Conservation (phyloP, 1,140 invertebrate species). For the Apis cerana region DNA sequence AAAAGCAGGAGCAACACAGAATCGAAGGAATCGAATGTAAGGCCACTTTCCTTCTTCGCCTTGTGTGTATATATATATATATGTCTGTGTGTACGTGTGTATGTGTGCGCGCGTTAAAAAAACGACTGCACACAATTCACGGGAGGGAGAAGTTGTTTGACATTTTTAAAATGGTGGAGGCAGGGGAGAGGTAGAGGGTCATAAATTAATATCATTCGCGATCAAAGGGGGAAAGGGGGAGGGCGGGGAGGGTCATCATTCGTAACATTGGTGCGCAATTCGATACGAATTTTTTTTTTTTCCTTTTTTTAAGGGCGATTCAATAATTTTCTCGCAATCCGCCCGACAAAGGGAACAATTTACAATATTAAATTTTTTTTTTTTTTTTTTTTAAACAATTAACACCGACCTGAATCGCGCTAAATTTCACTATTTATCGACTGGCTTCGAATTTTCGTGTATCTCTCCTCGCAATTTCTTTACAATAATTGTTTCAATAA, state of each 20-base stretch:
- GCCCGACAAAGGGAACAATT: slow-evolving; percentile 45
- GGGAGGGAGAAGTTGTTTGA: slow-evolving; percentile 4
- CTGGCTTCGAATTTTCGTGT: too few species aligned
- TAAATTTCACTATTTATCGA: too few species aligned
- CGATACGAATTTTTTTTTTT: too few species aligned
- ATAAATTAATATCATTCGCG: slow-evolving; percentile 35
- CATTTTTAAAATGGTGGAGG: too few species aligned
- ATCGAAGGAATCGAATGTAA: slow-evolving; percentile 21
- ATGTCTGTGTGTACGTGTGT: too few species aligned
- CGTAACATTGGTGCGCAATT: slow-evolving; percentile 5
- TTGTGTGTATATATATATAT: background rate
- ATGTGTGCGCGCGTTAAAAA: background rate
- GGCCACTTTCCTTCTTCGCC: slow-evolving; percentile 11
- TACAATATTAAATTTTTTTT: slow-evolving; percentile 29
- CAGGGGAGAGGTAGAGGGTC: background rate
- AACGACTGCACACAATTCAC: background rate
- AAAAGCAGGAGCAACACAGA: background rate
- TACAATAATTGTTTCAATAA: background rate
- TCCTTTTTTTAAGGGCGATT: too few species aligned
- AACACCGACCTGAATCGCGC: too few species aligned
- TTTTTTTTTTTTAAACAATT: too few species aligned
- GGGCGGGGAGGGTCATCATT: too few species aligned
- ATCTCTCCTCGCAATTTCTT: background rate
- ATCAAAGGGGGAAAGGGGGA: background rate
- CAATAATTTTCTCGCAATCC: slow-evolving; percentile 11